Evolutionary conservation across 2,113 vertebrate species (phyloP), one percentile per base, ranked within the genome.

Genomic region (Poicephalus meyeri): DNA sequence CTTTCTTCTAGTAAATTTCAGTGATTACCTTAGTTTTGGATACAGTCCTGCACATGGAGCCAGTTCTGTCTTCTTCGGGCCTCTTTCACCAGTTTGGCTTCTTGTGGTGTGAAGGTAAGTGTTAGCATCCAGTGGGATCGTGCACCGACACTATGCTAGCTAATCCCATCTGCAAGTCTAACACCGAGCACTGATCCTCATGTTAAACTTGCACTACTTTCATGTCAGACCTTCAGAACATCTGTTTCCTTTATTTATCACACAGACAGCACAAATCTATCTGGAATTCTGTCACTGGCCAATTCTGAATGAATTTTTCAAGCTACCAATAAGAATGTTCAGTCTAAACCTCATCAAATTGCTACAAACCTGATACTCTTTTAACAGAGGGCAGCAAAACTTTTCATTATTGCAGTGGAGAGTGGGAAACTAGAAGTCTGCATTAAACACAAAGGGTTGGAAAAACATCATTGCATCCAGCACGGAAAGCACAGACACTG

Each of bases 101-200:
- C 23, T 42, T 42, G 25, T 18, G 31, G 33, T 37, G 41, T 19
- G 44, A n/a, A 23, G 0, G 5, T 10, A 26, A 50, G 25, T 0
- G 1, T 13, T 21, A 6, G 46, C 2, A 24, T 42, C 15, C 19
- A 42, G 65, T n/a, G 52, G 41, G 70, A 42, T 3, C 11, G 60
- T 11, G 28, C 21, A 8, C 10, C 14, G 41, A 65, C 16, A 44
- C 31, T 11, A 29, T 26, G 46, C 37, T 64, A 78, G 41, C 33
- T 31, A 46, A 70, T 15, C 17, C 37, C 0, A 0, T 4, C 47
- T 41, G 23, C 16, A 25, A 42, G n/a, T 10, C 37, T n/a, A 65
- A 28, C 46, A 31, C 39, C 4, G 37, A 56, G 73, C 29, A 61
- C 29, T 1, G 1, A 23, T 11, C 35, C 44, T 47, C 17, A 25